Evolutionary conservation across 2,113 vertebrate species (phyloP).

Genomic region (Clarias batrachus): DNA sequence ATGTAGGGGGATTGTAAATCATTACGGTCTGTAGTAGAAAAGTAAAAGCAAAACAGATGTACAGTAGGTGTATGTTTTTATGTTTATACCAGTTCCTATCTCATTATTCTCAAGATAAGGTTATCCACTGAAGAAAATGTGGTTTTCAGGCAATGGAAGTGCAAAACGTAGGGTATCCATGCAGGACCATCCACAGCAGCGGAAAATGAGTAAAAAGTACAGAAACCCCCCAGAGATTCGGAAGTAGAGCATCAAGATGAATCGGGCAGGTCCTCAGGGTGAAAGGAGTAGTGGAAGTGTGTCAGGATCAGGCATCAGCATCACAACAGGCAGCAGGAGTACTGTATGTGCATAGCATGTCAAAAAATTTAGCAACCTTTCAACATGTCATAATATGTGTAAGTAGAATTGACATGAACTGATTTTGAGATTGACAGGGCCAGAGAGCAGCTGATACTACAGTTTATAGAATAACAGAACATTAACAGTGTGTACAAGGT

Average conservation of each 20-base stretch:
- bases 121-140: not conserved
- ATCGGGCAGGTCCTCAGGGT: conserved; percentile 1
- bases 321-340: not conserved
- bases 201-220: not conserved
- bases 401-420: not conserved
- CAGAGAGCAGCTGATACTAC: not conserved
- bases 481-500: not conserved
- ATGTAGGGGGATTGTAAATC: not conserved
- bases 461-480: not conserved
- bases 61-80: not conserved
- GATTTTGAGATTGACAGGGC: not conserved
- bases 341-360: not conserved
- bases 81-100: not conserved
- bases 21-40: not conserved
- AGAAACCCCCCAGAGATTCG: not conserved
- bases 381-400: not conserved
- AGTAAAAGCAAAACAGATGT: not conserved
- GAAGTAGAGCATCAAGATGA: conserved; percentile 3
- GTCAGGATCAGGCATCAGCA: not conserved
- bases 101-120: not conserved
- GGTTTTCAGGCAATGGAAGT: not conserved
- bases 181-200: not conserved
- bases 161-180: not conserved
- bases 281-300: not conserved
- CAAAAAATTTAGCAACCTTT: not conserved